Evolutionary conservation across 1,140 invertebrate species (phyloP).

Genomic region (Caenorhabditis latens): DNA sequence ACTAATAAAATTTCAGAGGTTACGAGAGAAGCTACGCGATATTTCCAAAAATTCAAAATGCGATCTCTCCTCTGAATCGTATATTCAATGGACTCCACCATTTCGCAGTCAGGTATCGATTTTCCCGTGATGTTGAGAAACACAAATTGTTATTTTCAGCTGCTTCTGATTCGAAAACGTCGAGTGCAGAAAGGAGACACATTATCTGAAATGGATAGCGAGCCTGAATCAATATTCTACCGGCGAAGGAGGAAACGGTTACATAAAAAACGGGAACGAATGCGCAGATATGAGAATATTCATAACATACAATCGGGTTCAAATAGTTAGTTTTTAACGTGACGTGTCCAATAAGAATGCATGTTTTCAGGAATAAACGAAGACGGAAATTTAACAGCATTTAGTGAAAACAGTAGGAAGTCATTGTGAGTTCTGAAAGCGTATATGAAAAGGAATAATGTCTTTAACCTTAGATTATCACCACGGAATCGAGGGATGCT

Average conservation of each 20-base stretch:
- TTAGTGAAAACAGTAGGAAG: constrained; percentile 44
- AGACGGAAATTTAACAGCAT: constrained; percentile 22
- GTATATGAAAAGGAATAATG: too few species aligned
- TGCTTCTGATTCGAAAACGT: constrained; percentile 56
- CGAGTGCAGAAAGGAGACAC: constrained; percentile 54
- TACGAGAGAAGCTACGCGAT: constrained; percentile 62
- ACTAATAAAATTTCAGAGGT: constrained; percentile 42
- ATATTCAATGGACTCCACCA: constrained; percentile 38
- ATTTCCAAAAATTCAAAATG: constrained; percentile 50
- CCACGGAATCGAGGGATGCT: constrained; percentile 42
- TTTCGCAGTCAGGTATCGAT: constrained; percentile 56
- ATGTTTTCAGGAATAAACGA: constrained; percentile 34
- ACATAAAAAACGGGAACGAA: constrained; percentile 57
- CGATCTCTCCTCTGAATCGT: neutral
- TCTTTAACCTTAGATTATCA: neutral
- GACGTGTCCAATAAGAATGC: neutral
- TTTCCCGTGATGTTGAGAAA: neutral
- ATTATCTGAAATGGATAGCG: constrained; percentile 61
- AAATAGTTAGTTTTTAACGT: constrained; percentile 21
- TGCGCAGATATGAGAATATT: constrained; percentile 43
- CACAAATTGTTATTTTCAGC: neutral
- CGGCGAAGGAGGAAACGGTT: constrained; percentile 46
- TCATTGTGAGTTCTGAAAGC: neutral
- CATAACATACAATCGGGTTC: constrained; percentile 55
- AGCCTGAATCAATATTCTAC: constrained; percentile 61